Base-by-base conservation (phyloP, 37 sponge, comb jelly and placozoan species). In the Theonella swinhoei region DNA sequence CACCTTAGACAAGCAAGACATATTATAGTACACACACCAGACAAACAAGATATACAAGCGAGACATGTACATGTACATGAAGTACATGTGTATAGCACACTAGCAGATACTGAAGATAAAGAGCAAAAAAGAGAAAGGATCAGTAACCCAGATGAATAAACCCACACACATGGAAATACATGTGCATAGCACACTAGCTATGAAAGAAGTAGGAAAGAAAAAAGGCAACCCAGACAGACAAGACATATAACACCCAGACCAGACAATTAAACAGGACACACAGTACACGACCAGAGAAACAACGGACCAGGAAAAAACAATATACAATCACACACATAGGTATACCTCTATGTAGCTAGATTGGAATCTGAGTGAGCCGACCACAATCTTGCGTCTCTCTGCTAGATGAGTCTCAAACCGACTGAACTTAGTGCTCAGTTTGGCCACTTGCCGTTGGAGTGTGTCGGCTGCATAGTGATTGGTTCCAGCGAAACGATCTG, bases 401-500 rank as follows among this genome's bases (percentile, higher is more conserved):
- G 42, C 35, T 61, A 88, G 60, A 20, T 68, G 63, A n/a, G 60
- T 59, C 70, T 88, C 81, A 69, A 88, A 83, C 60, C 36, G 42
- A 24, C 64, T 54, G 85, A 78, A 92, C 61, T 75, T 63, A 20
- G 75, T 43, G 30, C 34, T 88, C 68, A 92, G 82, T 61, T 88
- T 88, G 47, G 89, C 65, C 20, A 92, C 79, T 65, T 85, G 76
- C 31, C 68, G 80, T 36, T 85, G 79, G 22, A 88, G 64, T 24
- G 36, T 65, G 36, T 83, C 85, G 14, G 92, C 85, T 19, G 89
- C 89, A 64, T 76, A 84, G 40, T 88, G 89, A 31, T 76, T 75
- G 4, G 63, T 75, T 20, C 92, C 92, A 23, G 78, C 68, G 36
- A 83, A 62, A 23, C 81, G 42, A 43, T 92, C 92, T 2, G 81